phyloP scores from a whole-genome alignment of 2,888 invertebrate genomes.

The Acanthosepion esculentum region DNA sequence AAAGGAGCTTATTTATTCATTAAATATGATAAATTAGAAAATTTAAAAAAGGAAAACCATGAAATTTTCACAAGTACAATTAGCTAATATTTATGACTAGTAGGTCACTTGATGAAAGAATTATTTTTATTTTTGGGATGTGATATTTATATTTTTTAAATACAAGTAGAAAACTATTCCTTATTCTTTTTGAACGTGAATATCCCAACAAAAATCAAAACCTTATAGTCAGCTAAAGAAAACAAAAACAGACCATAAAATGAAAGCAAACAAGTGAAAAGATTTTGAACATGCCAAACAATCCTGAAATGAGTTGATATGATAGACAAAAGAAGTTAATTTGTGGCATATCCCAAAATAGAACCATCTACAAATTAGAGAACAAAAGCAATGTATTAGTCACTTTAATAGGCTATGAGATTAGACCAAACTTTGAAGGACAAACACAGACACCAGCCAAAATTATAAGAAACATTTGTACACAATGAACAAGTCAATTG shows the following conservation, averaged over 20 bases:
- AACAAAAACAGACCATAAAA: background rate
- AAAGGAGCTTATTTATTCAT: no score
- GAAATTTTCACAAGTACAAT: no score
- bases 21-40: no score
- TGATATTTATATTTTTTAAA: no score
- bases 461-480: background rate
- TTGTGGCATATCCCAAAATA: background rate
- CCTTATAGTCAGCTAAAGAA: no score
- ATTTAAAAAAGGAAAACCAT: no score
- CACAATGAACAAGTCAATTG: background rate
- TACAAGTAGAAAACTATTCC: no score
- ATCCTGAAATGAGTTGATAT: background rate
- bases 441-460: background rate
- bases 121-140: no score
- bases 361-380: background rate
- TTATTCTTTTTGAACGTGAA: no score
- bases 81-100: no score
- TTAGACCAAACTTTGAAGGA: background rate
- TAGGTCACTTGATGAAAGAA: no score
- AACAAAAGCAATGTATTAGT: background rate
- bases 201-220: no score
- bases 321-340: background rate
- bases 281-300: background rate
- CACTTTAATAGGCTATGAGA: background rate
- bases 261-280: background rate